Evolutionary conservation across 2,797 vertebrate species (phyloP).

Genomic region (Semotilus atromaculatus): DNA sequence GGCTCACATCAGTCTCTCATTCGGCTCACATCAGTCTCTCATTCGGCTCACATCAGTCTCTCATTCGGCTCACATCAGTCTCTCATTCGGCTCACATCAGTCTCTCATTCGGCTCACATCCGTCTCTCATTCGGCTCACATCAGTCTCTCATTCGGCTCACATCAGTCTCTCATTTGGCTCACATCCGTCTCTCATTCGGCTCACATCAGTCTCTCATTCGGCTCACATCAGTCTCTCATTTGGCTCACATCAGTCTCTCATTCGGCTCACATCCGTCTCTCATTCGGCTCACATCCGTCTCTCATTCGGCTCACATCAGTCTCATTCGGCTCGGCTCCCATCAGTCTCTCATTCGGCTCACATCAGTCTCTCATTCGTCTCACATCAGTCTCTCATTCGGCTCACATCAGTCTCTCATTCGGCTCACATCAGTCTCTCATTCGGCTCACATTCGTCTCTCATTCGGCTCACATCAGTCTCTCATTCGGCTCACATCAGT

Average conservation of each 20-base stretch:
- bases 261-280: neutral
- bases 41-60: no score
- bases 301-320: neutral
- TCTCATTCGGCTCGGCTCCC: neutral
- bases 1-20: no score
- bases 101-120: no score
- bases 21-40: no score
- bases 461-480: neutral
- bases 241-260: neutral
- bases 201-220: neutral
- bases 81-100: no score
- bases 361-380: neutral
- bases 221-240: neutral
- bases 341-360: neutral
- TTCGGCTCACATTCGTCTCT: neutral
- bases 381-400: neutral
- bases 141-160: no score
- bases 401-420: fast-evolving
- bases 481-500: no score
- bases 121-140: no score
- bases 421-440: neutral
- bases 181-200: neutral
- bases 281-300: neutral
- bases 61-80: fast-evolving
- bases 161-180: no score